Base-by-base conservation (phyloP, 2,888 invertebrate genomes). In the Alviniconcha strummeri region DNA sequence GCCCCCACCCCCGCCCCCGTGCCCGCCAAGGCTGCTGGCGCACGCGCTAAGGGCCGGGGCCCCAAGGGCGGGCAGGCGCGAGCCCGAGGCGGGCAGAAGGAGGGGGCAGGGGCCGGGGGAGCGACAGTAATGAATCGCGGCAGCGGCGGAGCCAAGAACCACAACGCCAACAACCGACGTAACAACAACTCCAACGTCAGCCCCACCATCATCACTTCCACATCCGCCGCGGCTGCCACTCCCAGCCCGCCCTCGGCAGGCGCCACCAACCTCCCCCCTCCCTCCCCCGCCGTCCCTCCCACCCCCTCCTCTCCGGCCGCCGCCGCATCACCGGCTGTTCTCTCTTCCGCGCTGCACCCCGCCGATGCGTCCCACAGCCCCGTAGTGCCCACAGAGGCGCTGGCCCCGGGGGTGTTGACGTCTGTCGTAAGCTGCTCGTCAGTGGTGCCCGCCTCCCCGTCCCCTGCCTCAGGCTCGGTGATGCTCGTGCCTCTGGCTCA, bases 11-110 rank as follows among this genome's bases (percentile, higher is more conserved):
- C 77, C 9, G 69, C 7, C 19, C 64, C 13, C 36, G 60, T 13
- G 69, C 79, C 57, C 52, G 64, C 57, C 19, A 64, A 36, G 60
- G 64, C n/a, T 9, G 69, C 80, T 11, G 9, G 52, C 4, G 80
- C 80, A 5, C 80, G 80, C 55, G 80, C 64, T 13, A 78, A 36
- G 78, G 56, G 56, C 52, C 78, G 78, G 52, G 78, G 60, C 52
- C 4, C 78, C 0, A 78, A 78, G 52, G 64, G 78, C 9, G 78
- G 64, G 7, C 78, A 56, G 77, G n/a, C 57, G 11, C 19, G 74
- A 3, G 13, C n/a, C 57, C 6, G 64, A 5, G 54, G 36, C 74
- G 52, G 36, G 3, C 19, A 54, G 75, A 60, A 64, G 75, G 74
- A 81, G 36, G 75, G 74, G 56, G 11, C 55, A 15, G 76, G 55